Evolutionary conservation across 1,140 invertebrate genomes (phyloP).

Genomic region (Hesperophylax magnus): DNA sequence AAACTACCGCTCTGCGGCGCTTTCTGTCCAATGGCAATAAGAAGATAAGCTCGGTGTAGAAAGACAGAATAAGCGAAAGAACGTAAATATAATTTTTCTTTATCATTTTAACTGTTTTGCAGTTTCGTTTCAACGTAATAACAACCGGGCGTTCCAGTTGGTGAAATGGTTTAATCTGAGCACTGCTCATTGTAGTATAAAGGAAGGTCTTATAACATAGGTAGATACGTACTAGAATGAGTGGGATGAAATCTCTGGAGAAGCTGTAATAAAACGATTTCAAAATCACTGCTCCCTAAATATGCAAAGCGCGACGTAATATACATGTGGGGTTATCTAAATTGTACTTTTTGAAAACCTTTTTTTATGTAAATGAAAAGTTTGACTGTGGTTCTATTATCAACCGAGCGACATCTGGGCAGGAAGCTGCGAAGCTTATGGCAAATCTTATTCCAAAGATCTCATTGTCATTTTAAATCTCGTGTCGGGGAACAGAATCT

Average conservation of each 20-base stretch:
- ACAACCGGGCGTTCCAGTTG: no score
- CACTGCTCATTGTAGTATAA: no score
- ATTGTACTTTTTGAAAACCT: not conserved
- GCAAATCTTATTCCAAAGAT: conserved; percentile 20
- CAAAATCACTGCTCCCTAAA: conserved; percentile 4
- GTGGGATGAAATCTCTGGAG: not conserved
- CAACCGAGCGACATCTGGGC: conserved; percentile 17
- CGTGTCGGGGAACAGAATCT: not conserved
- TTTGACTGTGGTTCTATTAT: conserved; percentile 6
- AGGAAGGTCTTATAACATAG: no score
- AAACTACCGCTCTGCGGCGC: no score
- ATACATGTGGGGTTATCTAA: conserved; percentile 4
- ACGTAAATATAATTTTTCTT: no score
- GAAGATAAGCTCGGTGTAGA: no score
- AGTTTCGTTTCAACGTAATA: no score
- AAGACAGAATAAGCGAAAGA: no score
- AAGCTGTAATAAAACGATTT: not conserved
- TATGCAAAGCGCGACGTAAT: not conserved
- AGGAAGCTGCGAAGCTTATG: conserved; percentile 24
- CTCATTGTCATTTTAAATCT: conserved; percentile 22
- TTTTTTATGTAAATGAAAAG: conserved; percentile 25
- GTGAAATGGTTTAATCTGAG: no score
- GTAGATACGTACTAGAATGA: not conserved
- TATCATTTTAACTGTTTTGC: no score
- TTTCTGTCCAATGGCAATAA: no score